These are phyloP conservation scores for Poecile montanus DNA, from an alignment of 2,797 vertebrate species.

Conservation along the genomic window DNA sequence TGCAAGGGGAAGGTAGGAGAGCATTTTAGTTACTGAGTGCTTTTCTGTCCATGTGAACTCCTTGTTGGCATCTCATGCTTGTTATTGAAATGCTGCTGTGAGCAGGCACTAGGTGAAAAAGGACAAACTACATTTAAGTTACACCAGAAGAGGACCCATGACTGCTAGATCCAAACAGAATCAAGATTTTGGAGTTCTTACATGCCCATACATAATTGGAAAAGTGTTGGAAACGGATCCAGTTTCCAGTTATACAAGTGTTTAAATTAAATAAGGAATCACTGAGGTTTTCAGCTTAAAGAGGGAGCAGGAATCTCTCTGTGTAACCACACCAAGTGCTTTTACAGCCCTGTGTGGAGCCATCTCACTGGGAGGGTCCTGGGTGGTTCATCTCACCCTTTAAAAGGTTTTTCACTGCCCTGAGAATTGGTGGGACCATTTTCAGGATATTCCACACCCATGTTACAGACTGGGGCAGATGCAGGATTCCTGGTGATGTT, in stretches of 20 bases:
- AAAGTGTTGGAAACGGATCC: background rate
- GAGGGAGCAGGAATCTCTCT: background rate
- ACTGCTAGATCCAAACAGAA: background rate
- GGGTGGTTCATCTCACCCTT: background rate
- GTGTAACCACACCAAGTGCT: background rate
- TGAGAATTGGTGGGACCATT: background rate
- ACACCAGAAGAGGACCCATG: background rate
- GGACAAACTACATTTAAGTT: accelerated
- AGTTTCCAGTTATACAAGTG: background rate
- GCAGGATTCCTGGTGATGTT: background rate
- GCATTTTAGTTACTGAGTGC: background rate
- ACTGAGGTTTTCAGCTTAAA: background rate
- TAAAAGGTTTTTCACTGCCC: background rate
- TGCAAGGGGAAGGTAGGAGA: constrained; percentile 88
- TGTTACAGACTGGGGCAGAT: background rate
- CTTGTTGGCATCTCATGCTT: background rate
- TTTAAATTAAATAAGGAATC: background rate
- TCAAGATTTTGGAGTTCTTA: background rate
- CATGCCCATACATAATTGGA: accelerated
- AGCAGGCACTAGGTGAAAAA: background rate
- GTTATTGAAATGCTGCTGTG: background rate
- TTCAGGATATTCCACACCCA: accelerated
- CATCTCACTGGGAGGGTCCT: background rate
- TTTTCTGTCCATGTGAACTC: background rate
- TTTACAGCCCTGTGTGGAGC: background rate